phyloP scores from a whole-genome alignment of 2,113 vertebrate species.

The Tachysurus fulvidraco region DNA sequence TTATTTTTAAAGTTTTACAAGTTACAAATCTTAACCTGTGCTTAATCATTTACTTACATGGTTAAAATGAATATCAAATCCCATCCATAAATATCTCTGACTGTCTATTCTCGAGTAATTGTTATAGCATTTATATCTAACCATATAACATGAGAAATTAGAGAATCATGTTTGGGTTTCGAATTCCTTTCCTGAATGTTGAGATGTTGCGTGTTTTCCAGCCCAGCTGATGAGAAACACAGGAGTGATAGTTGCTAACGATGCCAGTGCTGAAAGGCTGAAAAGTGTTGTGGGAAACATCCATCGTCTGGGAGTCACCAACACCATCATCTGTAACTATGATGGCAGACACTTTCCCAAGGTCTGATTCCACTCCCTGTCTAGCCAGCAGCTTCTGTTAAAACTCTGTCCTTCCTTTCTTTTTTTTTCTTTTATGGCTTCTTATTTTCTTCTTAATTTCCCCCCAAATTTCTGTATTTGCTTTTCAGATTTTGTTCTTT shows the following conservation, averaged over 20 bases:
- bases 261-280: slow-evolving; percentile 84
- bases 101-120: not conserved
- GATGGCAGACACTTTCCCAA: slow-evolving; percentile 94
- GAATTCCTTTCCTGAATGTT: not conserved
- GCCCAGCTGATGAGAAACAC: slow-evolving; percentile 99
- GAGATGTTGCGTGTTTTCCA: slow-evolving; percentile 56
- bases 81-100: not conserved
- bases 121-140: not conserved
- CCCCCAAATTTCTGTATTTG: not conserved
- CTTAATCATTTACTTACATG: not conserved
- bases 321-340: slow-evolving; percentile 85
- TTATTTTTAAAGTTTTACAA: not conserved
- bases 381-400: not conserved
- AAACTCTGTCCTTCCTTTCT: not conserved
- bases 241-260: slow-evolving; percentile 89
- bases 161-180: not conserved
- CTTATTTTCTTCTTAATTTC: not conserved
- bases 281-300: slow-evolving; percentile 94
- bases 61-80: not conserved
- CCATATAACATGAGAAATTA: too few relatives aligned
- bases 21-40: not conserved
- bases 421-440: not conserved
- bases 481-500: not conserved
- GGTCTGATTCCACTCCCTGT: slow-evolving; percentile 67
- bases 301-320: slow-evolving; percentile 93